Conservation (phyloP, 2,113 vertebrate genomes). For the Nanorana parkeri region DNA sequence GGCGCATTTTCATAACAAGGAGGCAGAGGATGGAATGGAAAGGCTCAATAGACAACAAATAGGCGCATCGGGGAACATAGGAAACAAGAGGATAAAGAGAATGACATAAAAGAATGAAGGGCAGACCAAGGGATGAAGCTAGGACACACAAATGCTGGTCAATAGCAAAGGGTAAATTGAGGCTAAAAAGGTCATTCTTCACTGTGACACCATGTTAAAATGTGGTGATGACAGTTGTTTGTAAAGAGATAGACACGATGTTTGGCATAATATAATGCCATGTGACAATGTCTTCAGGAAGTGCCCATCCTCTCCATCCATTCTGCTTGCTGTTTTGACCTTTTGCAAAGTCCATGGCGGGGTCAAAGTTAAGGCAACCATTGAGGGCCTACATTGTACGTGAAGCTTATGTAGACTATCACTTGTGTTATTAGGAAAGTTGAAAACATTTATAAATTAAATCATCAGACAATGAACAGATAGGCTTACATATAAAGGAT, state of each 20-base stretch:
- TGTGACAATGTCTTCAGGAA: slow-evolving; percentile 26
- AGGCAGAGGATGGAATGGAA: slow-evolving; percentile 29
- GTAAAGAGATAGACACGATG: slow-evolving; percentile 31
- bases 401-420: too few species aligned
- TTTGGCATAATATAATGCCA: slow-evolving; percentile 29
- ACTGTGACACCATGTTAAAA: slow-evolving; percentile 32
- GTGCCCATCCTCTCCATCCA: slow-evolving; percentile 27
- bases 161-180: slow-evolving; percentile 46
- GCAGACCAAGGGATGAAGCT: slow-evolving; percentile 34
- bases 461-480: neutral
- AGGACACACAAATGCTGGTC: slow-evolving; percentile 36
- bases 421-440: neutral
- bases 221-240: slow-evolving; percentile 34
- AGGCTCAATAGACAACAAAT: slow-evolving; percentile 54
- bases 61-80: slow-evolving; percentile 49
- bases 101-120: slow-evolving; percentile 38
- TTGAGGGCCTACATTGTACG: neutral
- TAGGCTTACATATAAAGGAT: too few species aligned
- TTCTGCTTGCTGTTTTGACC: slow-evolving; percentile 8
- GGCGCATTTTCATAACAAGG: slow-evolving; percentile 56
- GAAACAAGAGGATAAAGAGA: slow-evolving; percentile 50
- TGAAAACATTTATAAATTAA: neutral
- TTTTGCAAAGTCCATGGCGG: slow-evolving; percentile 15
- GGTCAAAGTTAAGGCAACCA: slow-evolving; percentile 33
- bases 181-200: slow-evolving; percentile 42